Percentiles rank a stretch among this genome's conserved stretches.
These are phyloP conservation scores for Lagria hirta DNA, from an alignment of 2,888 invertebrate genomes.

Conservation along the genomic window DNA sequence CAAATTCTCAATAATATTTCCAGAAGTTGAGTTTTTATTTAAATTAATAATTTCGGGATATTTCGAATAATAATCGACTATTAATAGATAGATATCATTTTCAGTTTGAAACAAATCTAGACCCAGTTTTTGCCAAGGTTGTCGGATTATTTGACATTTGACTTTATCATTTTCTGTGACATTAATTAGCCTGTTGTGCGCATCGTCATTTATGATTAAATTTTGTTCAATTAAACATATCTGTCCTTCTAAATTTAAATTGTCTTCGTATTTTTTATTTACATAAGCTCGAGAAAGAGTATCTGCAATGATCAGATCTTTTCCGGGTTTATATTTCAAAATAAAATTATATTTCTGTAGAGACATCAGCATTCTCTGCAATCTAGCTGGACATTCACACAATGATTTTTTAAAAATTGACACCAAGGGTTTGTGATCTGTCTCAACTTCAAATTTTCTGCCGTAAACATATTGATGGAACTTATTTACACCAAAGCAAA, in stretches of 20 bases:
- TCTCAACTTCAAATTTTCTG: constrained; percentile 24
- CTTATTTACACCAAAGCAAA: constrained; percentile 11
- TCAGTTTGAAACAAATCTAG: constrained; percentile 33
- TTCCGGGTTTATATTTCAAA: constrained; percentile 23
- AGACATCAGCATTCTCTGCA: constrained; percentile 24
- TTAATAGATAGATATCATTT: constrained; percentile 29
- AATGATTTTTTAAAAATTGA: constrained; percentile 22
- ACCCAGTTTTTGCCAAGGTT: constrained; percentile 33
- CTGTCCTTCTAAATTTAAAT: constrained; percentile 20
- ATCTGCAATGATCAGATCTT: constrained; percentile 26
- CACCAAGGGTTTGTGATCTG: constrained; percentile 29
- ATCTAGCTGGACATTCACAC: constrained; percentile 16
- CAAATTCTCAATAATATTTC: constrained; percentile 26
- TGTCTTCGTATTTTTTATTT: constrained; percentile 16
- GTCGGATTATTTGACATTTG: constrained; percentile 29
- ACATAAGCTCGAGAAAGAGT: constrained; percentile 21
- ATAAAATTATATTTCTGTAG: constrained; percentile 22
- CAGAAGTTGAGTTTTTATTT: constrained; percentile 24
- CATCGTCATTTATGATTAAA: constrained; percentile 19
- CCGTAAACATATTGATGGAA: constrained; percentile 28
- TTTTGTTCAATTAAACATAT: constrained; percentile 21
- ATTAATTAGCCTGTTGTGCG: constrained; percentile 19
- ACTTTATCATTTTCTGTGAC: constrained; percentile 26
- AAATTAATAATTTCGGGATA: constrained; percentile 33
- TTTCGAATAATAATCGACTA: constrained; percentile 36